Evolutionary conservation across 2,888 invertebrate genomes (phyloP), one percentile per base, ranked within the genome.

Genomic region (Dynastes grantii): DNA sequence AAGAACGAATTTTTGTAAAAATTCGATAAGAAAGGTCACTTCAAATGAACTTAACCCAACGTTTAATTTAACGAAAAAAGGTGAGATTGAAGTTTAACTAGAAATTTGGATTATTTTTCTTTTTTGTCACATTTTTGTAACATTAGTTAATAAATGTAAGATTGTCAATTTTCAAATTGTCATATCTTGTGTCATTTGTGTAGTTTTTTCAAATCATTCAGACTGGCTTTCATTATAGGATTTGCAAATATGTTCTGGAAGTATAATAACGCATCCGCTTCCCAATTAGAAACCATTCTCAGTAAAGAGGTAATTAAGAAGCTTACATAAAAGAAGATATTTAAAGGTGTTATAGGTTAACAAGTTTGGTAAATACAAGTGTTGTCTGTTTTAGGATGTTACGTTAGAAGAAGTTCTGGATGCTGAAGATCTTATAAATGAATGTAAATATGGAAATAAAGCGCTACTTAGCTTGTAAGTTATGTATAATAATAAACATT

Each of bases 361-460:
- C 53, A 87, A 86, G 61, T 65, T 5, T 40, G 22, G 27, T 45
- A 49, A 11, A 61, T 58, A 71, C 8, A 45, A 45, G 89, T 90
- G 90, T 90, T 86, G 22, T 49, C 84, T 85, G 37, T 76, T 76
- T 11, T 90, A 98, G 97, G 95, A 96, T 93, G 95, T 97, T 83
- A 96, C 95, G 78, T 91, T 98, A 81, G 93, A 94, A 86, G 96
- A 97, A 89, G 92, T 98, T 83, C 92, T 98, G 92, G 97, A 98
- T 88, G 96, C 97, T 88, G 97, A 97, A 87, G 97, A 98, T 90
- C 95, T 98, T 87, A 92, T 98, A 84, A 97, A 97, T 89, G 98
- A 98, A 92, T 97, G 98, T 89, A 97, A 96, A 90, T 94, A 94
- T 83, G 96, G 96, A 88, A 98, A 97, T 90, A 95, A 95, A 88